These are phyloP conservation scores for Trichomalopsis sarcophagae DNA, from an alignment of 1,140 invertebrate species.

Conservation along the genomic window DNA sequence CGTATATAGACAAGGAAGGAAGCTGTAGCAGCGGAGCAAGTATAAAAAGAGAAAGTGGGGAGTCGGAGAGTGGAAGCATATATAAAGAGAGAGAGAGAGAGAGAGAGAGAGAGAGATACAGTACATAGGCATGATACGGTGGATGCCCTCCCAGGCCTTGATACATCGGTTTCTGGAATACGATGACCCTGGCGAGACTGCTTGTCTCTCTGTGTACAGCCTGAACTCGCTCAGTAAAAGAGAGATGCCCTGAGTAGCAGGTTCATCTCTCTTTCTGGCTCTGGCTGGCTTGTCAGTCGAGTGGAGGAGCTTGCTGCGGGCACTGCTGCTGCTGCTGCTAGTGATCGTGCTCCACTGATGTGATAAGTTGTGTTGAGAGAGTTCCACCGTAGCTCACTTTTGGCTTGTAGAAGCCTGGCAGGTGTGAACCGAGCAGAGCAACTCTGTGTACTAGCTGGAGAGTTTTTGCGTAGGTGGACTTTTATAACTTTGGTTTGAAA, in stretches of 20 bases:
- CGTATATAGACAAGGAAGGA: neutral
- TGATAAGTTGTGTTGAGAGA: neutral
- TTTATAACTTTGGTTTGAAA: neutral
- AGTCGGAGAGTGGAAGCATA: neutral
- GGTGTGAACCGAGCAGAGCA: neutral
- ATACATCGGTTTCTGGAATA: conserved; percentile 40
- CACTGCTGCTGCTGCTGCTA: neutral
- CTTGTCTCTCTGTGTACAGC: conserved; percentile 4
- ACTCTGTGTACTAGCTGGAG: neutral
- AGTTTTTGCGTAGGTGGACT: neutral
- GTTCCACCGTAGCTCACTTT: neutral
- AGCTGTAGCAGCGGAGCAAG: neutral
- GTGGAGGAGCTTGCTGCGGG: conserved; percentile 12
- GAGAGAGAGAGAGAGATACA: neutral
- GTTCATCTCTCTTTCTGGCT: neutral
- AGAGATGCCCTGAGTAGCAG: neutral
- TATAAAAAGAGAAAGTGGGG: neutral
- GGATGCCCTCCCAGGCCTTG: conserved; percentile 40
- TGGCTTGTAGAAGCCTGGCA: neutral
- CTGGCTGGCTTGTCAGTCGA: conserved; percentile 15
- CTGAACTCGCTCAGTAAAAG: neutral
- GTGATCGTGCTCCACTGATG: neutral
- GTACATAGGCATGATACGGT: neutral
- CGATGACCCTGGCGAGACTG: conserved; percentile 41
- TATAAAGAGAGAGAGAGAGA: neutral